Evolutionary conservation across 2,797 vertebrate genomes (phyloP), one percentile per base, ranked within the genome.

Genomic region (Periparus ater): DNA sequence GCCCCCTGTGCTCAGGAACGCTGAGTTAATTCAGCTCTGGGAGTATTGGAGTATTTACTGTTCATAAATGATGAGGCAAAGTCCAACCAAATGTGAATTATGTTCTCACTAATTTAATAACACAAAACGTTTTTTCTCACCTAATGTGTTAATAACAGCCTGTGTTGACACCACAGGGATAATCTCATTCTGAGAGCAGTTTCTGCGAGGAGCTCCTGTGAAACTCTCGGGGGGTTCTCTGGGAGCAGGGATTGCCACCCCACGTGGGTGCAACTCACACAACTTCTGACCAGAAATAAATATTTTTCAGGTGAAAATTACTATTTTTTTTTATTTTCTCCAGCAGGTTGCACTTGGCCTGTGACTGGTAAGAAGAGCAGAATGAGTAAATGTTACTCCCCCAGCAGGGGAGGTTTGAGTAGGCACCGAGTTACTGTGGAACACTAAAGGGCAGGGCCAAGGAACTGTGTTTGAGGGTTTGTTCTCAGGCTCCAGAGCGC

Each of bases 101-200:
- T 68, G 89, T 61, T 67, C 60, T 95, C 81, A 4, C 67, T 95
- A 88, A 92, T 96, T 97, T 96, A 91, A 95, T 94, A 81, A 91
- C 73, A 60, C 63, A 91, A 96, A 96, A 77, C 15, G 55, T 73
- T 95, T 92, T 95, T 97, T 63, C 96, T 94, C 57, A 93, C 88
- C 87, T 89, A 94, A 91, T 94, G 83, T 92, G 96, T 94, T 96
- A 96, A 96, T 95, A 94, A 94, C 72, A 93, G 93, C 68, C 83
- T 62, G 34, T 93, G 85, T 94, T 96, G 89, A 92, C 92, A 97
- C 62, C 95, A 90, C 76, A 27, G 55, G 89, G 88, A 61, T 81
- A 76, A 96, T 83, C 94, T 93, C 73, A 81, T 68, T 89, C 51
- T 1, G 25, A 40, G 70, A 40, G 38, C 27, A 22, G 47, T 10